phyloP scores from a whole-genome alignment of 2,888 invertebrate species.

The Protonemura montana region DNA sequence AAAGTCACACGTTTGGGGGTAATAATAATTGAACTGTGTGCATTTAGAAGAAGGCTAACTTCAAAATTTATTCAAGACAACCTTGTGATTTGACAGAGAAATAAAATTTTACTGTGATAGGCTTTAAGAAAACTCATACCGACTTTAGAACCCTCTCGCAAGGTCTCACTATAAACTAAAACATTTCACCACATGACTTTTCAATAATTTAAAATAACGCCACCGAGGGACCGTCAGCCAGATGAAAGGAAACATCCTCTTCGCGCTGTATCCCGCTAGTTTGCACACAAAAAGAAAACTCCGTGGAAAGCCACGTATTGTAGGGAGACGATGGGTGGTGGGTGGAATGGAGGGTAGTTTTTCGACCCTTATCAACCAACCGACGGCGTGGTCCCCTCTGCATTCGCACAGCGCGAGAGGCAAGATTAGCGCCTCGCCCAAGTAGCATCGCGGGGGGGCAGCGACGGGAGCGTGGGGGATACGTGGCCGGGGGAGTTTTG shows the following conservation, averaged over 20 bases:
- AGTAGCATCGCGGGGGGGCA: not conserved
- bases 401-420: conserved; percentile 25
- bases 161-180: not conserved
- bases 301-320: not conserved
- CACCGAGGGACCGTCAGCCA: not conserved
- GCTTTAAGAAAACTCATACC: not conserved
- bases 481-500: conserved; percentile 25
- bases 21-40: not conserved
- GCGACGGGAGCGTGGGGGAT: conserved; percentile 9
- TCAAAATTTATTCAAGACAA: not conserved
- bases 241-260: conserved; percentile 1
- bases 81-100: not conserved
- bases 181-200: conserved; percentile 4
- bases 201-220: not conserved
- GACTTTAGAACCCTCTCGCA: not conserved
- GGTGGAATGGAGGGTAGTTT: conserved; percentile 29
- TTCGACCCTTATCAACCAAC: conserved; percentile 36
- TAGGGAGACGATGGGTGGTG: not conserved
- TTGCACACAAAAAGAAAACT: not conserved
- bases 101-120: not conserved
- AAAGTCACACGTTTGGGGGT: not conserved
- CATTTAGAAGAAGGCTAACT: not conserved
- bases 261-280: not conserved
- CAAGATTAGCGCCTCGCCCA: conserved; percentile 36
- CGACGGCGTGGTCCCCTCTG: conserved; percentile 15